phyloP scores from a whole-genome alignment of 2,113 vertebrate species.

The Pelobates fuscus region DNA sequence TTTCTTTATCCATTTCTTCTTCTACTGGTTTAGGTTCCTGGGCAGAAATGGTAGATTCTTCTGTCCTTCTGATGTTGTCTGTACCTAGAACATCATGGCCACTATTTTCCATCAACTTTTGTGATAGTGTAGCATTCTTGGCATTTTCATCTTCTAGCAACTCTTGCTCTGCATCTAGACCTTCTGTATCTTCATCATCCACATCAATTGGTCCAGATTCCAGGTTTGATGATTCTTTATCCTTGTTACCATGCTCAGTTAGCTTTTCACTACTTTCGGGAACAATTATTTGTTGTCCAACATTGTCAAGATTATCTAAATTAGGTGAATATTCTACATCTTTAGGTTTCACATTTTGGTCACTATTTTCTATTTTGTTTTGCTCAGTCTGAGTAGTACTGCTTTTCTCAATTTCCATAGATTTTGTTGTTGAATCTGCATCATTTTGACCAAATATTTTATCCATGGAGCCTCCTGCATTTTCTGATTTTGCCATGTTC shows the following conservation, averaged over 20 bases:
- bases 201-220: conserved; percentile 8
- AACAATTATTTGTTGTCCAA: too few relatives aligned
- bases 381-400: neutral
- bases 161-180: conserved; percentile 56
- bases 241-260: conserved; percentile 29
- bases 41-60: conserved; percentile 5
- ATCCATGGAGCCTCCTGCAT: neutral
- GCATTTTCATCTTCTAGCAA: conserved; percentile 94
- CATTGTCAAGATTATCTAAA: neutral
- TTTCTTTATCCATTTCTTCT: neutral
- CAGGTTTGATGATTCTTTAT: neutral
- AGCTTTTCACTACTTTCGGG: neutral
- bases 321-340: neutral
- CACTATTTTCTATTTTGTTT: neutral
- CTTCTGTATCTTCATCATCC: conserved; percentile 45
- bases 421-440: neutral
- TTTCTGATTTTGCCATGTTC: neutral
- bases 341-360: neutral
- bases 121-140: conserved; percentile 58
- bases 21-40: neutral
- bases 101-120: conserved; percentile 29
- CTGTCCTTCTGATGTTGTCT: conserved; percentile 24
- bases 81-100: neutral
- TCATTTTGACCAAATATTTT: neutral
- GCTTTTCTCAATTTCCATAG: neutral